A percentile compares a stretch with the other conserved stretches of the same genome.
Evolutionary conservation across 2,888 invertebrate species (phyloP).

Genomic region (Diarsia dahlii): DNA sequence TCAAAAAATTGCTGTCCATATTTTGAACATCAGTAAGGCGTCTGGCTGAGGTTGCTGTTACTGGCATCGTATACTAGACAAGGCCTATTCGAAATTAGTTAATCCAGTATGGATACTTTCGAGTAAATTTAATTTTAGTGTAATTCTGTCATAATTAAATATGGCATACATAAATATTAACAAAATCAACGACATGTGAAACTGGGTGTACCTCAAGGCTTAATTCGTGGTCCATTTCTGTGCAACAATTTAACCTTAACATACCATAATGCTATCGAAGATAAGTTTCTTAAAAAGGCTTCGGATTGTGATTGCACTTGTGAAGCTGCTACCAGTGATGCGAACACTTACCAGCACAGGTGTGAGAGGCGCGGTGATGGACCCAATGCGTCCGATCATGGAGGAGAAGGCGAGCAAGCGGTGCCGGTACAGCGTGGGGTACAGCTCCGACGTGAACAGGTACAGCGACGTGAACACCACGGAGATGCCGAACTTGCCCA

Average conservation of each 20-base stretch:
- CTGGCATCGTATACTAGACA: not conserved
- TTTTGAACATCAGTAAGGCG: not conserved
- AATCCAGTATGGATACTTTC: not conserved
- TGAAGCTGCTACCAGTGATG: not conserved
- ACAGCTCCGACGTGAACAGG: slow-evolving; percentile 93
- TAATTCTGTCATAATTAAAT: not conserved
- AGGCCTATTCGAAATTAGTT: not conserved
- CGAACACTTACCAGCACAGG: slow-evolving; percentile 89
- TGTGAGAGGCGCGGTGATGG: slow-evolving; percentile 93
- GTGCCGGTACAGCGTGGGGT: slow-evolving; percentile 93
- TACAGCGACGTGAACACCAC: slow-evolving; percentile 92
- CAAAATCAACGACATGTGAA: not conserved
- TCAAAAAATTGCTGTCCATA: not conserved
- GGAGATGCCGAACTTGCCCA: slow-evolving; percentile 92
- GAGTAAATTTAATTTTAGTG: not conserved
- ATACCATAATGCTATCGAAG: no score
- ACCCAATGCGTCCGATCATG: slow-evolving; percentile 93
- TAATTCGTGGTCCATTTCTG: not conserved
- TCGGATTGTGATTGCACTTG: not conserved
- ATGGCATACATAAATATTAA: not conserved
- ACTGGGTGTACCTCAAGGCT: not conserved
- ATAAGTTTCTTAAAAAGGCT: not conserved
- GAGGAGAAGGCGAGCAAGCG: slow-evolving; percentile 93
- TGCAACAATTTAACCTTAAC: no score
- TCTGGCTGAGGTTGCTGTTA: no score